These are phyloP conservation scores for Entosphenus tridentatus DNA, from an alignment of 2,113 vertebrate species.

Conservation along the genomic window DNA sequence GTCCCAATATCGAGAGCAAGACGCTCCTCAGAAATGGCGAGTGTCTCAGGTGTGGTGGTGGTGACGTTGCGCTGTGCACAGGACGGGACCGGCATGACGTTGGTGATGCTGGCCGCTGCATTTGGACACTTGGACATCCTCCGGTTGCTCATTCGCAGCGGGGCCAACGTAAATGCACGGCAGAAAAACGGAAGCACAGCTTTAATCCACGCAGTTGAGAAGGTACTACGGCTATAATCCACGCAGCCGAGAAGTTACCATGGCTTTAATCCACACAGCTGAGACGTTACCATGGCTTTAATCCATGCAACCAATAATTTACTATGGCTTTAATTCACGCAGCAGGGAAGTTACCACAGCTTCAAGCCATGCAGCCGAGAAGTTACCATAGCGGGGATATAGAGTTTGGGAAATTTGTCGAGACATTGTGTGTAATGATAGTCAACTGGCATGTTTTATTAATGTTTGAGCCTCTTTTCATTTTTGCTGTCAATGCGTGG, in stretches of 20 bases:
- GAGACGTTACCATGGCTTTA: neutral
- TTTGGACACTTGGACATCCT: slow-evolving; percentile 82
- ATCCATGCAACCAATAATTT: neutral
- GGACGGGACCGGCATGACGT: slow-evolving; percentile 80
- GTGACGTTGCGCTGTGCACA: slow-evolving; percentile 14
- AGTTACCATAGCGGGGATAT: neutral
- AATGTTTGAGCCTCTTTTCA: slow-evolving; percentile 2
- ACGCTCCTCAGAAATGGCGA: too few relatives aligned
- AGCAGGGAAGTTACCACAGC: too few relatives aligned
- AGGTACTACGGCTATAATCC: slow-evolving; percentile 26
- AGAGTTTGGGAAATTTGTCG: neutral
- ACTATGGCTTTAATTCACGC: too few relatives aligned
- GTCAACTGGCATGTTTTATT: neutral
- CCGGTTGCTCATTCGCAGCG: slow-evolving; percentile 59
- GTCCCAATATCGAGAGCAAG: too few relatives aligned
- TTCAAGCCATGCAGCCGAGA: too few relatives aligned
- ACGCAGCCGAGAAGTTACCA: neutral
- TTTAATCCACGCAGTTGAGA: slow-evolving; percentile 78
- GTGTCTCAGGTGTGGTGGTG: too few relatives aligned
- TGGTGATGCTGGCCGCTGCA: slow-evolving; percentile 75
- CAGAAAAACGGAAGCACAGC: slow-evolving; percentile 86
- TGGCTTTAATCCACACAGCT: neutral
- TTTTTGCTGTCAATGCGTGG: slow-evolving; percentile 4
- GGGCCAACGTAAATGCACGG: slow-evolving; percentile 54
- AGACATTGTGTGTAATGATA: neutral